A percentile compares a stretch with the other conserved stretches of the same genome.
phyloP scores from a whole-genome alignment of 2,888 invertebrate species.

The Ernsta delagoae region DNA sequence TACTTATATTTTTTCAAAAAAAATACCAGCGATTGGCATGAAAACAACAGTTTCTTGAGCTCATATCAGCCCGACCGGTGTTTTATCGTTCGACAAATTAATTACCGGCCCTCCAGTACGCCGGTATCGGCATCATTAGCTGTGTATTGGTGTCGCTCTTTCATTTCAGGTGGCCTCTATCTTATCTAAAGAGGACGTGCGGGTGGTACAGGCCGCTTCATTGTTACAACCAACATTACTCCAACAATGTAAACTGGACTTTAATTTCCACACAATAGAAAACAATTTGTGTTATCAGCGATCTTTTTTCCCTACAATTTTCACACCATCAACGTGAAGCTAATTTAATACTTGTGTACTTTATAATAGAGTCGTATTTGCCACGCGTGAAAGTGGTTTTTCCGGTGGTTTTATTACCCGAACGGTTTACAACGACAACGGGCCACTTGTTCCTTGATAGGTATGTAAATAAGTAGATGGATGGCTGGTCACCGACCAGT shows the following conservation, averaged over 20 bases:
- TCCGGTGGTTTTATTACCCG: conserved; percentile 74
- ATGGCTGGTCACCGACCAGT: conserved; percentile 78
- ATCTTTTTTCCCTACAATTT: conserved; percentile 58
- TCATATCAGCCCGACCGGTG: conserved; percentile 17
- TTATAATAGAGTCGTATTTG: conserved; percentile 43
- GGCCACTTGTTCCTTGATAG: conserved; percentile 79
- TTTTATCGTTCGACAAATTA: conserved; percentile 66
- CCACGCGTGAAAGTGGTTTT: conserved; percentile 49
- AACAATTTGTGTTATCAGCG: conserved; percentile 34
- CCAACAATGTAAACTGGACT: conserved; percentile 45
- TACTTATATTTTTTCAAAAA: too few species aligned
- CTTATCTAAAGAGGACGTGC: conserved; percentile 85
- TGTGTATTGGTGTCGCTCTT: conserved; percentile 76
- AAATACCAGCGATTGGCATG: not conserved
- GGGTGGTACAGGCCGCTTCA: conserved; percentile 74
- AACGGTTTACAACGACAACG: conserved; percentile 71
- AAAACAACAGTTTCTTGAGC: conserved; percentile 5
- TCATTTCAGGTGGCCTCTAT: conserved; percentile 78
- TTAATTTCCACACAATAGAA: conserved; percentile 37
- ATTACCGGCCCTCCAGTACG: conserved; percentile 65
- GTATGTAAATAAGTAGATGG: conserved; percentile 81
- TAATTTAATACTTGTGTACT: conserved; percentile 43
- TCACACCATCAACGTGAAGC: conserved; percentile 42
- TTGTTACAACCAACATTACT: conserved; percentile 60
- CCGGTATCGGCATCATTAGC: conserved; percentile 71